phyloP scores from a whole-genome alignment of 2,797 vertebrate genomes.

The Eremophila alpestris region DNA sequence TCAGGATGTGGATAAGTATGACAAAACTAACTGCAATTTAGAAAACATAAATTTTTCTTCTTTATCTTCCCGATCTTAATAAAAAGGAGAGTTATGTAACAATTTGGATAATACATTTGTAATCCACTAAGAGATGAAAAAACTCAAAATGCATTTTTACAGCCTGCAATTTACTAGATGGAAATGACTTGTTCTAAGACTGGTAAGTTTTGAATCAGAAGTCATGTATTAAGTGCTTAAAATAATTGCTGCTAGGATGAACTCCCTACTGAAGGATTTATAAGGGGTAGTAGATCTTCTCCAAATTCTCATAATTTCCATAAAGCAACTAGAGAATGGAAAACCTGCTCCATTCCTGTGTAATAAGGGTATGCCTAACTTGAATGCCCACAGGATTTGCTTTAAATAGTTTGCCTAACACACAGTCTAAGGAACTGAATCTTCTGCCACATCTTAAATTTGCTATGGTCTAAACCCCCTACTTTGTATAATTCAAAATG shows the following conservation, averaged over 20 bases:
- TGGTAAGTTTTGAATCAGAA: not conserved
- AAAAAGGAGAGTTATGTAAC: not conserved
- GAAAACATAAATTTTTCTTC: not conserved
- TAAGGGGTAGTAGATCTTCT: not conserved
- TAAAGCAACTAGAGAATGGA: not conserved
- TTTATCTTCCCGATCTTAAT: not conserved
- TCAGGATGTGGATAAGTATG: not conserved
- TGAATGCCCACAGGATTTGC: not conserved
- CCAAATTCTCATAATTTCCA: not conserved
- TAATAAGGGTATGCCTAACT: not conserved
- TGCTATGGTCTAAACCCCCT: accelerated
- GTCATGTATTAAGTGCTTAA: not conserved
- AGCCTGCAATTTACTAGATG: not conserved
- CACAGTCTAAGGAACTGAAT: not conserved
- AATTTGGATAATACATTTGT: not conserved
- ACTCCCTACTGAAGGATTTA: not conserved
- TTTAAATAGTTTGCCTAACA: not conserved
- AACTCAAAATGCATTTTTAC: not conserved
- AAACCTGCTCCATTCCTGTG: not conserved
- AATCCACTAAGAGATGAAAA: not conserved
- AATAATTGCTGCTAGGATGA: not conserved
- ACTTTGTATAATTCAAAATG: not conserved
- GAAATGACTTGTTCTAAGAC: not conserved
- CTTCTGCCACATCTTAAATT: not conserved
- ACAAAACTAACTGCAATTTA: not conserved